Evolutionary conservation across 2,797 vertebrate species (phyloP).

Genomic region (Myotis myotis): DNA sequence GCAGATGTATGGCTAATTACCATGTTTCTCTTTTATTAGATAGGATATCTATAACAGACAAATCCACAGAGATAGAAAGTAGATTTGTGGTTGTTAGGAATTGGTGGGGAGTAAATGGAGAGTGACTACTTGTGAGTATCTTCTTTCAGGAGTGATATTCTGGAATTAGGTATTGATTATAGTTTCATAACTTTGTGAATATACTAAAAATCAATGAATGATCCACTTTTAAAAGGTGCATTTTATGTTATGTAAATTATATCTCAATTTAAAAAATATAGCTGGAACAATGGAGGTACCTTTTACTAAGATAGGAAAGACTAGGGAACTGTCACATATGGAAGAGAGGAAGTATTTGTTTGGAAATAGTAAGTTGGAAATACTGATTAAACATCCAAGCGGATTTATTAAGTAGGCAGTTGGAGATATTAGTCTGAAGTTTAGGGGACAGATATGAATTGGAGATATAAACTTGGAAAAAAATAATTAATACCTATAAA

Average conservation of each 20-base stretch:
- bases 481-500: neutral
- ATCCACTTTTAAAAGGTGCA: neutral
- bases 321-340: neutral
- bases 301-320: neutral
- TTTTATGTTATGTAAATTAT: slow-evolving; percentile 4
- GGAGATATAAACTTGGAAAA: neutral
- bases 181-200: slow-evolving; percentile 1
- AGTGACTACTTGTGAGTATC: neutral
- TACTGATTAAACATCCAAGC: neutral
- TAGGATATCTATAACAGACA: neutral
- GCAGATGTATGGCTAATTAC: too few relatives aligned
- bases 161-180: neutral
- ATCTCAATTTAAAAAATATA: neutral
- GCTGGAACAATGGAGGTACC: neutral
- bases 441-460: neutral
- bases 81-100: neutral
- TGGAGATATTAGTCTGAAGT: neutral
- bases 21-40: neutral
- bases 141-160: neutral
- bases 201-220: neutral
- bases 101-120: neutral
- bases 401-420: neutral
- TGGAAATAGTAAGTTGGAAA: neutral
- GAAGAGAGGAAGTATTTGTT: neutral
- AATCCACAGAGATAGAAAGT: neutral